phyloP scores from a whole-genome alignment of 2,113 vertebrate genomes.

The Ascaphus truei region DNA sequence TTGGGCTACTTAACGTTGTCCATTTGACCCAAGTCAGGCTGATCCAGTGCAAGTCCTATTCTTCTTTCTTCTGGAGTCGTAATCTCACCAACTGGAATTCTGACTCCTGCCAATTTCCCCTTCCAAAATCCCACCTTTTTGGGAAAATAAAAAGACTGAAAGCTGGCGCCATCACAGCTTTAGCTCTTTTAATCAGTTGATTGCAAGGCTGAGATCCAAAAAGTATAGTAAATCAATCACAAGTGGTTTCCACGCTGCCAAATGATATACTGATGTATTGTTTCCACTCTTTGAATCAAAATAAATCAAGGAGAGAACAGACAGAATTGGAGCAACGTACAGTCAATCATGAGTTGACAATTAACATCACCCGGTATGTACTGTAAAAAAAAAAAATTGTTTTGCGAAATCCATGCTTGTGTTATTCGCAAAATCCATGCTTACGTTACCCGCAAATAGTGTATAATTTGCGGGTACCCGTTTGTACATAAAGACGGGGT shows the following conservation, averaged over 20 bases:
- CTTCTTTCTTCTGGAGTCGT: no score
- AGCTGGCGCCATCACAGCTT: neutral
- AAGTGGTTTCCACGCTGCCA: neutral
- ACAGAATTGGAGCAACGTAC: neutral
- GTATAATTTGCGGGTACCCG: no score
- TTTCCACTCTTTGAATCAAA: slow-evolving; percentile 7
- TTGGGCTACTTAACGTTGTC: no score
- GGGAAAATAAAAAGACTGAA: neutral
- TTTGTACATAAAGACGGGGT: no score
- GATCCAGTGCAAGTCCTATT: no score
- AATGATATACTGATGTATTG: neutral
- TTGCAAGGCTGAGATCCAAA: neutral
- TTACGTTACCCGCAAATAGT: no score
- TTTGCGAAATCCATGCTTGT: neutral
- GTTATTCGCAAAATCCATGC: neutral
- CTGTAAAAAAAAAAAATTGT: neutral
- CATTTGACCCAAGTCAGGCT: no score
- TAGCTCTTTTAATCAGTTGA: neutral
- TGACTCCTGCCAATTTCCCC: neutral
- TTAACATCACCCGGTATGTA: neutral
- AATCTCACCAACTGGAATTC: no score
- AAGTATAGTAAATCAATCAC: slow-evolving; percentile 19
- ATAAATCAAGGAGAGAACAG: slow-evolving; percentile 10
- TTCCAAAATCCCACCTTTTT: neutral
- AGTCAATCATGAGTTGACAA: neutral